A percentile compares a stretch with the other conserved stretches of the same genome.
phyloP scores from a whole-genome alignment of 92 coral and sea anemone genomes.

The Meandrina meandrites region DNA sequence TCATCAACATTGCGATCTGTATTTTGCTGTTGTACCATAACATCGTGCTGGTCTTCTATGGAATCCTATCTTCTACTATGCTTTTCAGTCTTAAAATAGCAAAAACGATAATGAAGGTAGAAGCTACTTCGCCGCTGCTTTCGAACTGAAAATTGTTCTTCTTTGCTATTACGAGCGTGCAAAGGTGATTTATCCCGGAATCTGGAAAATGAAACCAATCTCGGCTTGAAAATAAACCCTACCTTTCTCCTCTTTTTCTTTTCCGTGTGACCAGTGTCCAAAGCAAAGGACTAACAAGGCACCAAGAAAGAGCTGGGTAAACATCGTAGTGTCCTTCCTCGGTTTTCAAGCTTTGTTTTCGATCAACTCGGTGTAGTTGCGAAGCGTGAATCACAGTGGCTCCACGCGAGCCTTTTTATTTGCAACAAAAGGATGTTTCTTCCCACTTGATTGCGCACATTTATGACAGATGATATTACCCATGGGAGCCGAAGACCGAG shows the following conservation, averaged over 20 bases:
- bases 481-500: background rate
- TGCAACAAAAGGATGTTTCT: background rate
- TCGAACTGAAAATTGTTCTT: background rate
- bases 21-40: too few species aligned
- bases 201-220: background rate
- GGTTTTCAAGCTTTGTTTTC: background rate
- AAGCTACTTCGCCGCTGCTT: background rate
- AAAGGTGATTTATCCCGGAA: background rate
- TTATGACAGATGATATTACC: background rate
- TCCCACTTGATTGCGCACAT: slow-evolving; percentile 15
- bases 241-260: too few species aligned
- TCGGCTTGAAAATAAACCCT: background rate
- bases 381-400: background rate
- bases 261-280: slow-evolving; percentile 7
- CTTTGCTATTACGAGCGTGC: background rate
- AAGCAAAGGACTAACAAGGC: background rate
- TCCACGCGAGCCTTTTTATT: background rate
- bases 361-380: background rate
- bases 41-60: too few species aligned
- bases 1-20: background rate
- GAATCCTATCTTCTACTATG: too few species aligned
- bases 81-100: too few species aligned
- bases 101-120: too few species aligned
- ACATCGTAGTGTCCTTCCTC: background rate
- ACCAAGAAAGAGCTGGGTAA: background rate